These are phyloP conservation scores for Spizella passerina DNA, from an alignment of 2,797 vertebrate species.

Conservation along the genomic window DNA sequence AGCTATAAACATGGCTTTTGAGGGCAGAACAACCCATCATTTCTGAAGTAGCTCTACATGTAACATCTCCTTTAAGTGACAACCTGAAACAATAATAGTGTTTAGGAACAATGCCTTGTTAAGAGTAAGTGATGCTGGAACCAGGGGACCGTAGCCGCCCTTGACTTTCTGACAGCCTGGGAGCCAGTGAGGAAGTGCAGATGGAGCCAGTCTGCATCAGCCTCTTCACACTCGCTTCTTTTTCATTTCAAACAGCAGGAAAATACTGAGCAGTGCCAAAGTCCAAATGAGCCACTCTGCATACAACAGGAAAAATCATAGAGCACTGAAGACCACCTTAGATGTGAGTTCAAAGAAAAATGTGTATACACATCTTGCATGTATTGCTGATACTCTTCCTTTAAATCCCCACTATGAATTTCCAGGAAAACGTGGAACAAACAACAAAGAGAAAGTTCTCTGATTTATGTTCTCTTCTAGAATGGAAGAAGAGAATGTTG, in stretches of 20 bases:
- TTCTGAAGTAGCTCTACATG: background rate
- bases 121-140: conserved; percentile 39
- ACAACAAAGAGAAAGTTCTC: conserved; percentile 5
- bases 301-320: conserved; percentile 23
- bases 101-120: conserved; percentile 50
- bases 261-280: conserved; percentile 46
- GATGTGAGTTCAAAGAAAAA: background rate
- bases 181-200: conserved; percentile 49
- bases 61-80: conserved; percentile 20
- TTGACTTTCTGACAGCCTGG: conserved; percentile 40
- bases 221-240: conserved; percentile 13
- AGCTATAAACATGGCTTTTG: background rate
- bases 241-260: conserved; percentile 2
- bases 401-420: conserved; percentile 21
- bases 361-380: background rate
- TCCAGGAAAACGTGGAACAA: conserved; percentile 25
- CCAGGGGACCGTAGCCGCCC: background rate
- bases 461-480: conserved; percentile 18
- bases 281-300: conserved; percentile 12
- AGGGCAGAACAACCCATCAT: background rate
- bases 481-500: background rate
- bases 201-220: conserved; percentile 35
- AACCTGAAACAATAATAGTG: conserved; percentile 24
- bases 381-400: background rate
- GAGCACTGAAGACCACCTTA: conserved; percentile 13